phyloP scores from a whole-genome alignment of 1,140 invertebrate genomes.

The Hypsibius dujardini region DNA sequence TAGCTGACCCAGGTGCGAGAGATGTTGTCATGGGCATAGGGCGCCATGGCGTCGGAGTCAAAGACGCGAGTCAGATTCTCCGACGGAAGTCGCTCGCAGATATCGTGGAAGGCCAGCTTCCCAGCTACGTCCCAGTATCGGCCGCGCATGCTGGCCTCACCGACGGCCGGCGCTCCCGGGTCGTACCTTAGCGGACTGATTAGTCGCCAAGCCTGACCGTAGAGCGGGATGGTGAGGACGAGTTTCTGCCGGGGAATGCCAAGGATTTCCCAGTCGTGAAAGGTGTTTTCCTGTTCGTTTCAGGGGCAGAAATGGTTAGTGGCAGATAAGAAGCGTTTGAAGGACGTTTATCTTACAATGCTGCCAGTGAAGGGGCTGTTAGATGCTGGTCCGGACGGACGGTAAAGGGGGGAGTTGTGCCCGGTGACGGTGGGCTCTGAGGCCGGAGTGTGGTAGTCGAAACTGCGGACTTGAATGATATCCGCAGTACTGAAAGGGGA shows the following conservation, averaged over 20 bases:
- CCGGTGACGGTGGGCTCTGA: constrained; percentile 40
- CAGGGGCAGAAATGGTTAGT: too few relatives aligned
- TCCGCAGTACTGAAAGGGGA: neutral
- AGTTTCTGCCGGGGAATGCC: constrained; percentile 88
- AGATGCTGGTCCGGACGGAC: neutral
- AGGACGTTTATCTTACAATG: neutral
- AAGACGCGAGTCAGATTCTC: constrained; percentile 9
- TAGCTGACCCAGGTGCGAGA: constrained; percentile 17
- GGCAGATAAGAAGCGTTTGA: neutral
- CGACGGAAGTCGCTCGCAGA: neutral
- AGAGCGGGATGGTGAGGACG: constrained; percentile 90
- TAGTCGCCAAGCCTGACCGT: constrained; percentile 80
- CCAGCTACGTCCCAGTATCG: constrained; percentile 44
- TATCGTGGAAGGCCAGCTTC: constrained; percentile 83
- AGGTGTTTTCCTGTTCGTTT: constrained; percentile 71
- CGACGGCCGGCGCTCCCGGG: constrained; percentile 67
- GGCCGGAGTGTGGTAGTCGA: constrained; percentile 9
- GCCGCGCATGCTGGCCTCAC: constrained; percentile 60
- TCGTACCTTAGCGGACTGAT: constrained; percentile 56
- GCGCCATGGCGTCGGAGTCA: constrained; percentile 18
- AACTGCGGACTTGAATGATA: neutral
- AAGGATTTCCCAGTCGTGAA: constrained; percentile 75
- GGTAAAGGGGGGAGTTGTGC: constrained; percentile 73
- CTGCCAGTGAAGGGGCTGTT: neutral
- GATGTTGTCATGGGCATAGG: constrained; percentile 1